Percentiles rank a stretch among this genome's conserved stretches.
Conservation (phyloP, 2,113 vertebrate genomes). For the Notechis scutatus region DNA sequence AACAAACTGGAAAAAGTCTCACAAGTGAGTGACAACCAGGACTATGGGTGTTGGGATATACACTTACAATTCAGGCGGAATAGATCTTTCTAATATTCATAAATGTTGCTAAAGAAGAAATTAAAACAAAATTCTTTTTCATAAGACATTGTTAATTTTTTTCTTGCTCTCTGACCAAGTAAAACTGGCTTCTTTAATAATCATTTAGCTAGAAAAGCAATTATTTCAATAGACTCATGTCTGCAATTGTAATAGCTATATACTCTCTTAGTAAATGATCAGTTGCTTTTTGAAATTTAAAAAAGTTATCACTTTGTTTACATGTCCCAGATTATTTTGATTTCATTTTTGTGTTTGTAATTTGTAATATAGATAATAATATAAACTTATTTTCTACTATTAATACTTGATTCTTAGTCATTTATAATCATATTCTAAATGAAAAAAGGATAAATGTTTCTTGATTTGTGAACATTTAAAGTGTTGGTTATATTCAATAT, state of each 20-base stretch:
- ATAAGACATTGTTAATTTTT: neutral
- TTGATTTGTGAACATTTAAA: neutral
- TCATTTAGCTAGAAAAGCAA: neutral
- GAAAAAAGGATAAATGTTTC: neutral
- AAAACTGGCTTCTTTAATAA: neutral
- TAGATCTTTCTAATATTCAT: neutral
- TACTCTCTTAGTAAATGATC: neutral
- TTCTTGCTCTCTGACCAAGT: neutral
- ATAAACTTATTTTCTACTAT: neutral
- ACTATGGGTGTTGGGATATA: neutral
- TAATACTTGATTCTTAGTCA: neutral
- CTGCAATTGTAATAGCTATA: slow-evolving; percentile 1
- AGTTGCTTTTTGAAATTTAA: neutral
- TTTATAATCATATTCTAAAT: neutral
- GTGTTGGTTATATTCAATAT: neutral
- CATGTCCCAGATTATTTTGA: neutral
- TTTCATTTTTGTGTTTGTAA: slow-evolving; percentile 12
- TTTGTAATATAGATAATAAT: neutral
- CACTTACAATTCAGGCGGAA: neutral
- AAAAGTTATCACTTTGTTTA: slow-evolving; percentile 11
- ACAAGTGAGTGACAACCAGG: slow-evolving; percentile 82
- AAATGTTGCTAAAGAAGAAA: neutral
- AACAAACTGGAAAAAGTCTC: slow-evolving; percentile 90
- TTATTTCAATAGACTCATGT: neutral
- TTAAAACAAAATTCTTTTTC: slow-evolving; percentile 15